phyloP scores from a whole-genome alignment of 30 jellyfish, hydroid and myxozoan genomes.

The Cassiopea xamachana region DNA sequence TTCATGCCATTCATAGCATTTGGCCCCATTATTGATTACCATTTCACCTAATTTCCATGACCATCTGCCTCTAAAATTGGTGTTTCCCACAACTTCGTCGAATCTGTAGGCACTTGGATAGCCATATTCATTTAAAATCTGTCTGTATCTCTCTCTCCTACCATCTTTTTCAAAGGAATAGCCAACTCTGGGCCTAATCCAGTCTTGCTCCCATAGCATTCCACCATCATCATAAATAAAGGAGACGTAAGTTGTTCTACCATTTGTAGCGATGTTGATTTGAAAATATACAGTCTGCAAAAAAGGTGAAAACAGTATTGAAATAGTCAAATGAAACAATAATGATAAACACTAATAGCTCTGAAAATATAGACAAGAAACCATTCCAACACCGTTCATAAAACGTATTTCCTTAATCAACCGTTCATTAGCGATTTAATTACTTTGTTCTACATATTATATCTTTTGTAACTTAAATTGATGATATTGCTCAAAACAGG shows the following conservation, averaged over 20 bases:
- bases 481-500: too few relatives aligned
- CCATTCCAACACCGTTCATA: too few relatives aligned
- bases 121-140: conserved; percentile 3
- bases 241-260: conserved; percentile 18
- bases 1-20: conserved; percentile 51
- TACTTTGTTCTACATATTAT: too few relatives aligned
- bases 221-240: conserved; percentile 46
- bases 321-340: too few relatives aligned
- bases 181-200: conserved; percentile 28
- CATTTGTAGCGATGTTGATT: background rate
- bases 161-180: background rate
- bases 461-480: too few relatives aligned
- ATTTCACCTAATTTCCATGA: conserved; percentile 46
- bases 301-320: background rate
- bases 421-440: too few relatives aligned
- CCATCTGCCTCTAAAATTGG: conserved; percentile 64
- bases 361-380: too few relatives aligned
- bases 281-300: conserved; percentile 43
- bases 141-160: background rate
- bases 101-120: conserved; percentile 42
- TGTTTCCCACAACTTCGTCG: conserved; percentile 41
- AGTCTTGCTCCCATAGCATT: conserved; percentile 47
- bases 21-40: conserved; percentile 12
- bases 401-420: too few relatives aligned
- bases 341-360: too few relatives aligned